phyloP scores from a whole-genome alignment of 35 echinoderm and acorn worm genomes.

The Nesometra sesokonis region DNA sequence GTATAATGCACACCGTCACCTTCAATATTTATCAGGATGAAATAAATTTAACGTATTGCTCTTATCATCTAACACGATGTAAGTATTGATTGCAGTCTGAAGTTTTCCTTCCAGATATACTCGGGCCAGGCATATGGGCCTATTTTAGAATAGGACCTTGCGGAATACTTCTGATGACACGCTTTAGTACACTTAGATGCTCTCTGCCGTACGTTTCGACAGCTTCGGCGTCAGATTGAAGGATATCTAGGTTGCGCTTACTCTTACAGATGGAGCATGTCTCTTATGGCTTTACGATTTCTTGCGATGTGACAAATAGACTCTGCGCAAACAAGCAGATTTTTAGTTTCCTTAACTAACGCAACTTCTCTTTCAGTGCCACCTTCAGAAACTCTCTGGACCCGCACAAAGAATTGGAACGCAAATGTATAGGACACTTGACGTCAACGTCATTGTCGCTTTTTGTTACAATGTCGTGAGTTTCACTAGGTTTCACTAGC shows the following conservation, averaged over 20 bases:
- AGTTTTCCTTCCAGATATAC: too few species aligned
- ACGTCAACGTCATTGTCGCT: not conserved
- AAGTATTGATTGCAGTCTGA: too few species aligned
- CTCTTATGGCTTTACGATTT: not conserved
- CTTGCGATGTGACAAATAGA: not conserved
- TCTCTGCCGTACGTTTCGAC: not conserved
- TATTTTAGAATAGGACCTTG: too few species aligned
- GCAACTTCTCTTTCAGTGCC: not conserved
- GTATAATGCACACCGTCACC: not conserved
- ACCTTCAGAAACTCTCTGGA: constrained; percentile 21
- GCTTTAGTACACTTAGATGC: too few species aligned
- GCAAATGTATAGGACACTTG: constrained; percentile 24
- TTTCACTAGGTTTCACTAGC: not conserved
- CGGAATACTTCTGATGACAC: too few species aligned
- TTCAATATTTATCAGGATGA: too few species aligned
- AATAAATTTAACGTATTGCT: not conserved
- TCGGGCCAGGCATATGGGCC: too few species aligned
- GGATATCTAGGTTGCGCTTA: constrained; percentile 13
- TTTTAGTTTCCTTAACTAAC: not conserved
- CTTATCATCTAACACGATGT: not conserved
- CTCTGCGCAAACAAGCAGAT: not conserved
- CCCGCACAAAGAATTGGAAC: constrained; percentile 11
- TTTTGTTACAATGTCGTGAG: too few species aligned
- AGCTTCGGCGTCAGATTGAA: constrained; percentile 5
- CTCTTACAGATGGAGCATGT: not conserved